These are phyloP conservation scores for Wiebesia pumilae DNA, from an alignment of 1,140 invertebrate species.

Conservation along the genomic window DNA sequence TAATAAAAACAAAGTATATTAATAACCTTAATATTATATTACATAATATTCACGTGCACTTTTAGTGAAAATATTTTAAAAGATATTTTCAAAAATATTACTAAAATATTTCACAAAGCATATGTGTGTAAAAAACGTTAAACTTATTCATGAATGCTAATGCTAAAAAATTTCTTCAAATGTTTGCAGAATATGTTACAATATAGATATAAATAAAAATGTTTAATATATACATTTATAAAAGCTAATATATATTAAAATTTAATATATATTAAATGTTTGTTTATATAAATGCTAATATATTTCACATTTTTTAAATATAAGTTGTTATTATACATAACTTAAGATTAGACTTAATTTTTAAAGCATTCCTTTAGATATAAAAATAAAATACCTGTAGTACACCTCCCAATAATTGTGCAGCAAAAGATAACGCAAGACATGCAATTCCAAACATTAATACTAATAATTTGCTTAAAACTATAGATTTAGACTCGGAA, in stretches of 20 bases:
- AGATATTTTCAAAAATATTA: too few species aligned
- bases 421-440: slow-evolving; percentile 84
- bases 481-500: slow-evolving; percentile 62
- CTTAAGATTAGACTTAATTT: not conserved
- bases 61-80: not conserved
- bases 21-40: too few species aligned
- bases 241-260: too few species aligned
- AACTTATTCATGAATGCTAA: not conserved
- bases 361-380: not conserved
- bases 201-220: not conserved
- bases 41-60: too few species aligned
- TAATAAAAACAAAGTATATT: slow-evolving; percentile 21
- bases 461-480: slow-evolving; percentile 79
- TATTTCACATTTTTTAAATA: too few species aligned
- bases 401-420: slow-evolving; percentile 83
- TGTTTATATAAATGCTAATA: too few species aligned
- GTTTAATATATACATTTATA: not conserved
- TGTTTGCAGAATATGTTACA: not conserved
- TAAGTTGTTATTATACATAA: too few species aligned
- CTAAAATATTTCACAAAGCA: too few species aligned
- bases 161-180: too few species aligned
- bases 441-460: slow-evolving; percentile 82
- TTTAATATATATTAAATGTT: too few species aligned
- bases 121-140: too few species aligned
- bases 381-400: slow-evolving; percentile 69